Evolutionary conservation across 2,888 invertebrate genomes (phyloP), one percentile per base, ranked within the genome.

Genomic region (Cistogaster globosa): DNA sequence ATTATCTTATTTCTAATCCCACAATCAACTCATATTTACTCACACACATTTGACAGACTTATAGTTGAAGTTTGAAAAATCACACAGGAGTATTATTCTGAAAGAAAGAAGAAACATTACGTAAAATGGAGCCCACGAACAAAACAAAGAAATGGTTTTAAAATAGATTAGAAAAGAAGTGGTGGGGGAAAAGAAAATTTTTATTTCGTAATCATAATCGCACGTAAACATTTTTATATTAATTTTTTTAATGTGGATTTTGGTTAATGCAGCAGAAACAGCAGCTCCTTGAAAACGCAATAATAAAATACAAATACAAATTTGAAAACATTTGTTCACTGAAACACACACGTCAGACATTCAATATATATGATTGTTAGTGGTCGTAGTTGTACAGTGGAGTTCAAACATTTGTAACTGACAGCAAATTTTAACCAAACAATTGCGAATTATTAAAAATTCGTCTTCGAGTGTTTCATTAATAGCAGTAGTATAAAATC

Each of bases 171-270:
- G 14, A 63, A 20, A 65, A 76, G 74, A 82, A 38, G 57, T 68
- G 77, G 32, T 42, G 16, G 26, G 38, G 57, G 65, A 18, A 36
- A 11, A 53, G 18, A 53, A 57, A 67, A 74, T 88, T 87, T 88
- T 87, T 84, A 88, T 87, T 89, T 90, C 89, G 90, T 88, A 89
- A 90, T 88, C 90, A 90, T 89, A 90, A 90, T 90, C 87, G 88
- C 87, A 88, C 88, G 89, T 89, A 88, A 89, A 87, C 86, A 85
- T 53, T 76, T 65, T 60, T 32, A 32, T 67, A 26, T 75, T n/a
- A 53, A 6, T 42, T n/a, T 69, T 48, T 60, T 58, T 68, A 38
- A 69, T 69, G 53, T 69, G 77, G 60, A 60, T 53, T 60, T 68
- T 53, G 18, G 53, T 69, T 69, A 9, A 20, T 51, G 77, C 68